Base-by-base conservation (phyloP, 2,797 vertebrate genomes). In the Enteromius viviparus region DNA sequence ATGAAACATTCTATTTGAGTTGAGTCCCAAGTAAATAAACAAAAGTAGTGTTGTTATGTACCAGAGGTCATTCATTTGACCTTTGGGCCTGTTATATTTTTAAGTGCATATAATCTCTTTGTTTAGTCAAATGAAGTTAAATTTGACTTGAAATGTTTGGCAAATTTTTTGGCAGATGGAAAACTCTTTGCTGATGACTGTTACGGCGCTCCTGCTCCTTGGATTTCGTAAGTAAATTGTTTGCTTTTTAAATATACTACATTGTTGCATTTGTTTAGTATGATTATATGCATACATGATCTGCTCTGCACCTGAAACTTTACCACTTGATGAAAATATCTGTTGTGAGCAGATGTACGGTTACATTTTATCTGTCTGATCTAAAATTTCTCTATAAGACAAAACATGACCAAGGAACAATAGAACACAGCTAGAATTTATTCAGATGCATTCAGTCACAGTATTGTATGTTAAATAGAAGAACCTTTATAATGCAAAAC, bases 161-260 rank as follows among this genome's bases (percentile, higher is more conserved):
- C 21, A 32, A 85, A 58, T 65, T 34, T 76, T 81, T 69, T 78
- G 26, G 7, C 70, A 87, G 87, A 94, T 94, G 93, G 93, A 91
- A 77, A 71, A 86, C 69, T 69, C 79, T 71, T 69, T 86, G n/a
- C 32, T 87, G 60, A 34, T 87, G 75, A 85, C 64, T 68, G 7
- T 93, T 60, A 81, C 87, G 7, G 11, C 83, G 64, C 77, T 89
- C n/a, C 47, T 89, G 2, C 64, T 92, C 8, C 0, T 86, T 9
- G 26, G 26, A 76, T 21, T 26, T 11, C 81, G 93, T 94, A 76
- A 92, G 93, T 92, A 8, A 17, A 69, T 3, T 14, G 49, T 77
- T 11, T 68, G 51, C 86, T 53, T 34, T 70, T 55, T 26, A 58
- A 34, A 40, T 62, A 40, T n/a, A 19, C 23, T 42, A 29, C 17